Evolutionary conservation across 1,140 invertebrate genomes (phyloP), one percentile per base, ranked within the genome.

Genomic region (Drosophila miranda): DNA sequence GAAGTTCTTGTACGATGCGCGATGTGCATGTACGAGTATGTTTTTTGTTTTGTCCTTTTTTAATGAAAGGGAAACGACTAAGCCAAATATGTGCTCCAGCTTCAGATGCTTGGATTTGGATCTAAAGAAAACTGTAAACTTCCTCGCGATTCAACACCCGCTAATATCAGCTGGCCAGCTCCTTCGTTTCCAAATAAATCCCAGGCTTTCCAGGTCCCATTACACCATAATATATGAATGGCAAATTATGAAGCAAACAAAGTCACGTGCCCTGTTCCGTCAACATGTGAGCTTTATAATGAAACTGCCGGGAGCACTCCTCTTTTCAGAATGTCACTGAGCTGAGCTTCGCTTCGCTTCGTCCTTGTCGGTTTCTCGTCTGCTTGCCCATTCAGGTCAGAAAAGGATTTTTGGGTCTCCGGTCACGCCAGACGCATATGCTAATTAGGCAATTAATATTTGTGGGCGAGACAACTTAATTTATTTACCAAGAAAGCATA

Each of bases 381-480:
- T 49, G 52, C n/a, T 19, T 58, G 14, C 42, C 57, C 19, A 46
- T 52, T 56, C 54, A 45, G 21, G 7, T 23, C 43, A 21, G 30
- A 49, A 64, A 74, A 64, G 67, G 64, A 38, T 43, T 68, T 46
- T 34, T 23, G 46, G 23, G 34, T 34, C 52, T 67, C 48, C 63
- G 73, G 75, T 71, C 78, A 88, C 68, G 78, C 68, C 82, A 87
- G 57, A 66, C 59, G 71, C 82, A 87, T 87, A 87, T 87, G 82
- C 82, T 87, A 87, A 87, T 87, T 87, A 87, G 73, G 82, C 82
- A 87, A 87, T 87, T 87, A 87, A 87, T 87, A 82, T 88, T 82
- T 87, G 82, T 87, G 82, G 82, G 82, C 82, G 71, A 87, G 82
- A 88, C 82, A 82, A 87, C 82, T 88, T 87, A 87, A 87, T 87